Evolutionary conservation across 2,888 invertebrate genomes (phyloP).

Genomic region (Phasia obesa): DNA sequence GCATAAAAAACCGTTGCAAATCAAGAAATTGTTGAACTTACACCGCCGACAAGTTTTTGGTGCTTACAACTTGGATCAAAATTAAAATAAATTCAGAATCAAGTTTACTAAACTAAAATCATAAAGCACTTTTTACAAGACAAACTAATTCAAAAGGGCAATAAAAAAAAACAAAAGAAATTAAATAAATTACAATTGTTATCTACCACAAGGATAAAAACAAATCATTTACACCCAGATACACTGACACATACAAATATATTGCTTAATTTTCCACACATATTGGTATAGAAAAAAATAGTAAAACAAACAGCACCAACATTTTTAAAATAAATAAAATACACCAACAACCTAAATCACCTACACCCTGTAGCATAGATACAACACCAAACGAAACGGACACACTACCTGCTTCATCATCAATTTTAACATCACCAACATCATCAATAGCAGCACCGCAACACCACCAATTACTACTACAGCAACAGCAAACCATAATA

Average conservation of each 20-base stretch:
- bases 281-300: background rate
- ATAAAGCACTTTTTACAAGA: conserved; percentile 12
- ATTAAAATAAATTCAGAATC: conserved; percentile 4
- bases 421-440: conserved; percentile 38
- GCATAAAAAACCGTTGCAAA: conserved; percentile 13
- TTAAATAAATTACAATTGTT: conserved; percentile 9
- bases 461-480: conserved; percentile 45
- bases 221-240: background rate
- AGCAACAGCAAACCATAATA: conserved; percentile 59
- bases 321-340: conserved; percentile 72
- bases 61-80: conserved; percentile 15
- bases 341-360: conserved; percentile 68
- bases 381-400: conserved; percentile 32
- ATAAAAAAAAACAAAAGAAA: conserved; percentile 3
- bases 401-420: conserved; percentile 39
- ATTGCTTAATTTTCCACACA: conserved; percentile 25
- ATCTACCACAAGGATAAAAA: background rate
- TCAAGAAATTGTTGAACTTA: background rate
- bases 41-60: too few species aligned
- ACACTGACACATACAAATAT: conserved; percentile 9
- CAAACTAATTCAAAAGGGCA: conserved; percentile 28
- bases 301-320: conserved; percentile 60
- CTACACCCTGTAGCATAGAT: conserved; percentile 66
- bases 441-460: conserved; percentile 30
- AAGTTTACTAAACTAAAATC: background rate